These are phyloP conservation scores for Metacarcinus magister DNA, from an alignment of 2,888 invertebrate genomes.

Conservation along the genomic window DNA sequence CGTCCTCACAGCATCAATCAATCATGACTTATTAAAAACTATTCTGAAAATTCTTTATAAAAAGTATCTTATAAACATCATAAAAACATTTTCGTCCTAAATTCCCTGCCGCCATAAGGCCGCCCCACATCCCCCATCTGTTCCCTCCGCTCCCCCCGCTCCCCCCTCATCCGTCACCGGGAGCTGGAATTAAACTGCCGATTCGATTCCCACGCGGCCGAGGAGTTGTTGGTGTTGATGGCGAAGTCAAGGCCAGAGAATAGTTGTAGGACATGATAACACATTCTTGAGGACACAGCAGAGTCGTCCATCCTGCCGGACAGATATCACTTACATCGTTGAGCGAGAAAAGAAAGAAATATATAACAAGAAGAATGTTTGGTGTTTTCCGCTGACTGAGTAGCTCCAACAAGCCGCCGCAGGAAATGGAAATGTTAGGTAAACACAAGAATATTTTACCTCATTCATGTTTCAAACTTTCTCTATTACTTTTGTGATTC, in stretches of 20 bases:
- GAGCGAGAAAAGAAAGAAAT: neutral
- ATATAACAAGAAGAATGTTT: slow-evolving; percentile 16
- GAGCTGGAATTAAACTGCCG: neutral
- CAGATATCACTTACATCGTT: slow-evolving; percentile 4
- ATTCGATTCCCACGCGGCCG: neutral
- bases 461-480: slow-evolving; percentile 37
- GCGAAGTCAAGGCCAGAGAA: neutral
- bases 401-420: slow-evolving; percentile 22
- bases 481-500: slow-evolving; percentile 37
- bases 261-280: slow-evolving; percentile 9
- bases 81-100: neutral
- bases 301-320: neutral
- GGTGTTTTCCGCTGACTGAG: slow-evolving; percentile 27
- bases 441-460: neutral
- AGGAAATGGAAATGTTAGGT: slow-evolving; percentile 38
- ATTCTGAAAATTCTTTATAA: neutral
- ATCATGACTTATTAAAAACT: neutral
- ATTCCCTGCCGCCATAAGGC: neutral
- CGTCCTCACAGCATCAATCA: neutral
- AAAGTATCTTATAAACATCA: neutral
- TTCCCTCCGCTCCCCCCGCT: neutral
- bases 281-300: neutral
- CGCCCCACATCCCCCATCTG: neutral
- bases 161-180: neutral
- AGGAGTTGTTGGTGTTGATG: neutral